Evolutionary conservation across 2,797 vertebrate species (phyloP).

Genomic region (Esox lucius): DNA sequence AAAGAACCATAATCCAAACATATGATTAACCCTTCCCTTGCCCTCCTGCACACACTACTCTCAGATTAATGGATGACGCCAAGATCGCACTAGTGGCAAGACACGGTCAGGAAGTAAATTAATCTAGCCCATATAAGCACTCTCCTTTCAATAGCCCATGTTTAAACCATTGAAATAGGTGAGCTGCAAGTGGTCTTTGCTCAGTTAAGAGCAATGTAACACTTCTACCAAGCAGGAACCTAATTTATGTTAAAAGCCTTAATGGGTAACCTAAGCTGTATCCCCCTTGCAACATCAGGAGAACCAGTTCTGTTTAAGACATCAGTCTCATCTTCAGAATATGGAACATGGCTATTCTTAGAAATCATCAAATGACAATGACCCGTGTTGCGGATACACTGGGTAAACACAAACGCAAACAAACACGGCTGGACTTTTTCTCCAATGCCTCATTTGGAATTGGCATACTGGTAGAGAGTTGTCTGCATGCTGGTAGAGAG

Average conservation of each 20-base stretch:
- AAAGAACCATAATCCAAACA: slow-evolving; percentile 63
- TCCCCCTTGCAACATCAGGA: not conserved
- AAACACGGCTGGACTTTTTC: slow-evolving; percentile 16
- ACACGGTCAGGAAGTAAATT: slow-evolving; percentile 63
- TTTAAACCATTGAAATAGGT: slow-evolving; percentile 27
- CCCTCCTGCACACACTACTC: slow-evolving; percentile 44
- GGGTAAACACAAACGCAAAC: not conserved
- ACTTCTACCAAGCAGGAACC: not conserved
- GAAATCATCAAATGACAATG: not conserved
- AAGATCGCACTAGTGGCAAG: slow-evolving; percentile 55
- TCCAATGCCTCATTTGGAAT: slow-evolving; percentile 5
- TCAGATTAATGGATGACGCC: slow-evolving; percentile 66
- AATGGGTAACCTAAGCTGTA: not conserved
- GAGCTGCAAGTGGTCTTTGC: not conserved
- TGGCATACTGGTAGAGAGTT: slow-evolving; percentile 9
- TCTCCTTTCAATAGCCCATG: slow-evolving; percentile 47
- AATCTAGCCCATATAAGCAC: slow-evolving; percentile 63
- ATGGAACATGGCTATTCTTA: not conserved
- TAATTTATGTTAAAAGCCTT: not conserved
- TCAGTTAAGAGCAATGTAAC: not conserved
- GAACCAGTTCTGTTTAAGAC: not conserved
- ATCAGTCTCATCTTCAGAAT: not conserved
- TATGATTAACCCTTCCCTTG: slow-evolving; percentile 54
- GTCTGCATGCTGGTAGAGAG: not conserved
- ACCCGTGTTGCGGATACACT: not conserved